phyloP scores from a whole-genome alignment of 2,797 vertebrate species.

The Astyanax mexicanus region DNA sequence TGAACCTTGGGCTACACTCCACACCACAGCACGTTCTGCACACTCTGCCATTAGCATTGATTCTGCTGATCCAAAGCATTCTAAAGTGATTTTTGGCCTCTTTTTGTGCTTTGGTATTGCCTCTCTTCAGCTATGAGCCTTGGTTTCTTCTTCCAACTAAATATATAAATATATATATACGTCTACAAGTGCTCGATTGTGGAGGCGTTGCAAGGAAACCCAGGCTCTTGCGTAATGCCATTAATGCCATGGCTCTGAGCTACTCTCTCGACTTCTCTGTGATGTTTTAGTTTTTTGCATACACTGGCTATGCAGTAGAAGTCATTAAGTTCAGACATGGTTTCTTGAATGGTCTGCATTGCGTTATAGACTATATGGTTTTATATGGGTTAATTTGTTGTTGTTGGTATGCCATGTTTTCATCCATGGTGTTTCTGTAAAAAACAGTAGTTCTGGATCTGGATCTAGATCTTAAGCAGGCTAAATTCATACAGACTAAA shows the following conservation, averaged over 20 bases:
- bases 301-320: conserved; percentile 57
- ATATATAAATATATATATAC: no score
- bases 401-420: conserved; percentile 38
- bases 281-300: conserved; percentile 50
- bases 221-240: conserved; percentile 60
- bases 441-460: conserved; percentile 20
- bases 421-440: conserved; percentile 49
- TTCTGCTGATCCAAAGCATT: conserved; percentile 27
- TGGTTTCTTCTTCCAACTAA: conserved; percentile 64
- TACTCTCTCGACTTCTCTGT: conserved; percentile 59
- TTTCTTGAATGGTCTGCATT: conserved; percentile 38
- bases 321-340: conserved; percentile 47
- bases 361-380: conserved; percentile 47
- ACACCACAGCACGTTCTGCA: no score
- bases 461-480: no score
- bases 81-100: conserved; percentile 60
- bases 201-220: conserved; percentile 57
- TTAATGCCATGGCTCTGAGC: conserved; percentile 57
- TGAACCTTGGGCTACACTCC: neutral
- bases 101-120: conserved; percentile 59
- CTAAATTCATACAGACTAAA: neutral
- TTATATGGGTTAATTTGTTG: no score
- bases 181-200: conserved; percentile 39
- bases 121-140: conserved; percentile 53
- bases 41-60: neutral